Evolutionary conservation across 2,113 vertebrate species (phyloP).

Genomic region (Megaceryle torquata): DNA sequence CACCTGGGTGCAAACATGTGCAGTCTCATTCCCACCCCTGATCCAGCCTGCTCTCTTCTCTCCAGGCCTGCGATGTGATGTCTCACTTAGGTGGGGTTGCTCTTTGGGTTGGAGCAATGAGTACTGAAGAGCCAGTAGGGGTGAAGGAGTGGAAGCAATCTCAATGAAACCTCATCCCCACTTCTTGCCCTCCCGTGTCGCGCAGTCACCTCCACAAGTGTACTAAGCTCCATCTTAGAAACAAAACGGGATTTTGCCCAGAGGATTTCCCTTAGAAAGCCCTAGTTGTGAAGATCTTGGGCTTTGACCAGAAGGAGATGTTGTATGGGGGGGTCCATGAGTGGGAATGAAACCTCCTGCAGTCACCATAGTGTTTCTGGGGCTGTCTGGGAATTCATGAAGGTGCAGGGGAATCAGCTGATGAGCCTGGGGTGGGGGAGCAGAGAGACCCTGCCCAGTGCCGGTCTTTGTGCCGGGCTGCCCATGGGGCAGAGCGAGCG

Average conservation of each 20-base stretch:
- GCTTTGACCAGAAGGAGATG: neutral
- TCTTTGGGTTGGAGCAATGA: neutral
- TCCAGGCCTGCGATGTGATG: neutral
- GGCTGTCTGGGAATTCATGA: neutral
- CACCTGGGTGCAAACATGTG: neutral
- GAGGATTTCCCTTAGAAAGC: neutral
- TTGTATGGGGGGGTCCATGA: rapidly evolving
- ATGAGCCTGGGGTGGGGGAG: neutral
- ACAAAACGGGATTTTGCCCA: neutral
- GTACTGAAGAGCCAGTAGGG: neutral
- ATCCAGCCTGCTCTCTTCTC: neutral
- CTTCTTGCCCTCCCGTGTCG: neutral
- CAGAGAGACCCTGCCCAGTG: neutral
- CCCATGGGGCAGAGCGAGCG: neutral
- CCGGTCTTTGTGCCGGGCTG: neutral
- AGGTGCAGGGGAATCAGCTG: neutral
- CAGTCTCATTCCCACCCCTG: neutral
- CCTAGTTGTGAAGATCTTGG: neutral
- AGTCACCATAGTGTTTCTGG: neutral
- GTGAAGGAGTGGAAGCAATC: neutral
- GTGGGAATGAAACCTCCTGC: neutral
- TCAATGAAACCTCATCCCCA: neutral
- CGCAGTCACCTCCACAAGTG: rapidly evolving
- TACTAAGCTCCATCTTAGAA: neutral
- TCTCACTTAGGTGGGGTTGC: neutral